A percentile compares a stretch with the other conserved stretches of the same genome.
Conservation (phyloP, 2,888 invertebrate genomes). For the Miltochrista miniata region DNA sequence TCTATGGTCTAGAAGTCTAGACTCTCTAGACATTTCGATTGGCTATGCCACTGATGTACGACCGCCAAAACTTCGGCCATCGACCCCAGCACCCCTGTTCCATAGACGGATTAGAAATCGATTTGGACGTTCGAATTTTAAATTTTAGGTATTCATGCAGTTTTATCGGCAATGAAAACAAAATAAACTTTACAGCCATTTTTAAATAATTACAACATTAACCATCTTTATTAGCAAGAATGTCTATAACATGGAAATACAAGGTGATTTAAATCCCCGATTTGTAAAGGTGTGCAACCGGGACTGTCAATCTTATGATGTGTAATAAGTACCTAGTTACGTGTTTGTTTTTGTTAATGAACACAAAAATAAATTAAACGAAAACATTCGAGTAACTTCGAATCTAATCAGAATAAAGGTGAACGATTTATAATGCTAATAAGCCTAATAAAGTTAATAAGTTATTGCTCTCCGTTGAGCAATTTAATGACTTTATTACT, state of each 20-base stretch:
- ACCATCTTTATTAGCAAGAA: too few species aligned
- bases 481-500: conserved; percentile 65
- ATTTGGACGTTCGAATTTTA: neutral
- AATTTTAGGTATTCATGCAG: neutral
- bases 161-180: neutral
- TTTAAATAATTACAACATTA: too few species aligned
- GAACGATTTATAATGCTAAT: conserved; percentile 49
- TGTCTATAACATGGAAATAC: too few species aligned
- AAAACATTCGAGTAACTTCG: conserved; percentile 4
- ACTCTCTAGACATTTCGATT: conserved; percentile 43
- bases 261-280: too few species aligned
- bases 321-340: too few species aligned
- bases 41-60: conserved; percentile 40
- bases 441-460: conserved; percentile 57
- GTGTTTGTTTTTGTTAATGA: too few species aligned
- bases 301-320: too few species aligned
- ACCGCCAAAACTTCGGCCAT: conserved; percentile 47
- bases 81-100: conserved; percentile 61
- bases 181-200: too few species aligned
- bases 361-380: conserved; percentile 1
- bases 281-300: too few species aligned
- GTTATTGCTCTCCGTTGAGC: conserved; percentile 49
- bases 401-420: conserved; percentile 29
- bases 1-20: conserved; percentile 32
- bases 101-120: conserved; percentile 9